Conservation (phyloP, 2,888 invertebrate genomes). For the Agrypnus murinus region DNA sequence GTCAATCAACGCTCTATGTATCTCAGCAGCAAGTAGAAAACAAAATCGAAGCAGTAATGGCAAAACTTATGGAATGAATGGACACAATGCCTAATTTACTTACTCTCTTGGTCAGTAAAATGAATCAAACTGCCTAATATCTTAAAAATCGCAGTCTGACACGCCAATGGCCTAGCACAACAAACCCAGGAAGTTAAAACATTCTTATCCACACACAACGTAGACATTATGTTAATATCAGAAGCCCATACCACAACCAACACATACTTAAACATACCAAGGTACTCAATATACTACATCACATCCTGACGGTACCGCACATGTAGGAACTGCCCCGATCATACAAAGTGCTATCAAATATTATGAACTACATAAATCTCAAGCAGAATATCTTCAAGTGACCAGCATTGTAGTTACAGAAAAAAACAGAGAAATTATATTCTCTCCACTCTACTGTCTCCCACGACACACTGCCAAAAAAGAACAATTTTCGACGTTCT, state of each 20-base stretch:
- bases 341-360: conserved; percentile 2
- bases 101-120: background rate
- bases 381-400: conserved; percentile 16
- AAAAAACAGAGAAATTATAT: conserved; percentile 18
- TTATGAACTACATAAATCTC: conserved; percentile 14
- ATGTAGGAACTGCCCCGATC: background rate
- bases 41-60: conserved; percentile 5
- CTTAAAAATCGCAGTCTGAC: conserved; percentile 3
- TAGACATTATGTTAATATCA: conserved; percentile 16
- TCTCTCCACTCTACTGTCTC: conserved; percentile 4
- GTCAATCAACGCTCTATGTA: background rate
- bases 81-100: conserved; percentile 18
- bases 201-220: background rate
- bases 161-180: conserved; percentile 14
- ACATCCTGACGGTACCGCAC: conserved; percentile 7
- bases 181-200: conserved; percentile 12
- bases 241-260: conserved; percentile 2
- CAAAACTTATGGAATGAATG: conserved; percentile 23
- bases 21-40: conserved; percentile 5
- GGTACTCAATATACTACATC: background rate
- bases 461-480: background rate
- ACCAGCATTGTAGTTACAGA: conserved; percentile 17
- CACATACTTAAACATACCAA: conserved; percentile 3
- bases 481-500: conserved; percentile 3
- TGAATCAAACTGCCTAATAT: conserved; percentile 12